Percentiles rank a stretch among this genome's conserved stretches.
These are phyloP conservation scores for Heterohyrax brucei DNA, from an alignment of 2,797 vertebrate genomes.

Conservation along the genomic window DNA sequence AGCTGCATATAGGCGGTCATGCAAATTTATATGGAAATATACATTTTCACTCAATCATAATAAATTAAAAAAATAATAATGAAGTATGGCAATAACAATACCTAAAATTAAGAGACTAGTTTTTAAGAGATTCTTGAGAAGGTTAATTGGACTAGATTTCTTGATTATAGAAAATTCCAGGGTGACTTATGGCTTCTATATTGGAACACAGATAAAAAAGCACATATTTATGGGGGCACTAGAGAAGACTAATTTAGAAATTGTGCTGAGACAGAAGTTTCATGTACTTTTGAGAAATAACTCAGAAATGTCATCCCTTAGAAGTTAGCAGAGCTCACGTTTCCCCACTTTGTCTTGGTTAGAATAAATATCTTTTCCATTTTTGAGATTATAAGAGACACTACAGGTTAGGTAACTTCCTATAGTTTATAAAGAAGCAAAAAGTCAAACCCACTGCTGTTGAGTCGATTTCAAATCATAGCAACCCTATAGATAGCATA, in stretches of 20 bases:
- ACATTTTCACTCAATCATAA: too few relatives aligned
- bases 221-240: not conserved
- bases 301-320: too few relatives aligned
- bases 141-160: not conserved
- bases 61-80: too few relatives aligned
- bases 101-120: not conserved
- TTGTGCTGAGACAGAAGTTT: too few relatives aligned
- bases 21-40: too few relatives aligned
- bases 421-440: too few relatives aligned
- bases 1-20: too few relatives aligned
- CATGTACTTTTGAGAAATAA: too few relatives aligned
- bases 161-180: conserved; percentile 6
- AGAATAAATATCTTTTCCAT: not conserved
- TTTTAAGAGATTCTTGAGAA: not conserved
- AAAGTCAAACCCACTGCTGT: too few relatives aligned
- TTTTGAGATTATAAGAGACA: conserved; percentile 21
- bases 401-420: not conserved
- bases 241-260: not conserved
- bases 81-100: not conserved
- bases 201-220: not conserved
- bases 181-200: not conserved
- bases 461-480: too few relatives aligned
- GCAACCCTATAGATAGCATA: too few relatives aligned
- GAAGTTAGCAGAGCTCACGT: too few relatives aligned
- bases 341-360: not conserved